Evolutionary conservation across 1,140 invertebrate species (phyloP).

Genomic region (Magallana ariakensis): DNA sequence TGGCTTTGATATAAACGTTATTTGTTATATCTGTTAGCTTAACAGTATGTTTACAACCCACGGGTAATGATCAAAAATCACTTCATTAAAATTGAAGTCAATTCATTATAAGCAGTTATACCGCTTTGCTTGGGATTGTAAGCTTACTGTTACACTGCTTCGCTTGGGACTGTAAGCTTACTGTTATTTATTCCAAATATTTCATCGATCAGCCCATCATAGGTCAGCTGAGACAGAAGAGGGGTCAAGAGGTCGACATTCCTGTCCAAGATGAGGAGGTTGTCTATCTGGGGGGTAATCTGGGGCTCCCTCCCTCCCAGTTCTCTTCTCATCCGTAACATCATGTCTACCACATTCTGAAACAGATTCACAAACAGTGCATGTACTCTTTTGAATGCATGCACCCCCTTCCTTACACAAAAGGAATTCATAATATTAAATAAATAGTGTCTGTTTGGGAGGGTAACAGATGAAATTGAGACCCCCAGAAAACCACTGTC

Average conservation of each 20-base stretch:
- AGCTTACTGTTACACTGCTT: slow-evolving; percentile 81
- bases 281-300: slow-evolving; percentile 88
- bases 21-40: too few relatives aligned
- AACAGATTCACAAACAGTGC: slow-evolving; percentile 46
- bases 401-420: too few relatives aligned
- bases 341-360: slow-evolving; percentile 91
- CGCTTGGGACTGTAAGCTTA: slow-evolving; percentile 76
- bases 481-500: too few relatives aligned
- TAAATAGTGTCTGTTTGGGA: too few relatives aligned
- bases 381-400: too few relatives aligned
- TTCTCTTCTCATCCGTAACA: slow-evolving; percentile 89
- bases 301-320: slow-evolving; percentile 79
- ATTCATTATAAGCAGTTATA: neutral
- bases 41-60: too few relatives aligned
- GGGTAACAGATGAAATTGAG: too few relatives aligned
- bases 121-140: neutral
- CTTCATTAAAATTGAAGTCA: neutral
- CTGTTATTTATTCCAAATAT: slow-evolving; percentile 85
- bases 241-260: slow-evolving; percentile 95
- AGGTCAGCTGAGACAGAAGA: slow-evolving; percentile 96
- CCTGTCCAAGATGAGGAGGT: slow-evolving; percentile 92
- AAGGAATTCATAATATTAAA: too few relatives aligned
- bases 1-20: too few relatives aligned
- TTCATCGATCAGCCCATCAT: slow-evolving; percentile 98
- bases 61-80: neutral